Evolutionary conservation across 2,797 vertebrate genomes (phyloP).

Genomic region (Graptemys geographica): DNA sequence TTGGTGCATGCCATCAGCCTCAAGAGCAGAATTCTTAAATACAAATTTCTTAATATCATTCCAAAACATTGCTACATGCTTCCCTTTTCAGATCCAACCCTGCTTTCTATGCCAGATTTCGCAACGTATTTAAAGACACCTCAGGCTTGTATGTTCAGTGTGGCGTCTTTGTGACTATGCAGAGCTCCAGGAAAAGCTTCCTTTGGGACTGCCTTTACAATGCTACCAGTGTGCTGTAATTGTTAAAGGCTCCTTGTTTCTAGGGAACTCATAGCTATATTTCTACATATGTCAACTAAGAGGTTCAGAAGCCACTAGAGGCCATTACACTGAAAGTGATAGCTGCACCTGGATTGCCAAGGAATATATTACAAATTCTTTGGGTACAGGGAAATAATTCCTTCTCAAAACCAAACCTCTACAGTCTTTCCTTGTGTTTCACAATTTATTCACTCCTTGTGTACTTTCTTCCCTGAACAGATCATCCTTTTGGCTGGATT

Average conservation of each 20-base stretch:
- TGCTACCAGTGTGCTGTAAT: conserved; percentile 37
- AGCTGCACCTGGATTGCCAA: conserved; percentile 51
- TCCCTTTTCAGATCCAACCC: conserved; percentile 29
- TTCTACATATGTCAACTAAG: conserved; percentile 37
- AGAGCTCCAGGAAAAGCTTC: conserved; percentile 52
- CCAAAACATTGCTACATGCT: conserved; percentile 64
- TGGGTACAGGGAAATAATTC: not conserved
- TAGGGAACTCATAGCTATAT: conserved; percentile 38
- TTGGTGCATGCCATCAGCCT: conserved; percentile 48
- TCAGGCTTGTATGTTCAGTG: not conserved
- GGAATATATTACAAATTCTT: conserved; percentile 17
- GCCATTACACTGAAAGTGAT: conserved; percentile 48
- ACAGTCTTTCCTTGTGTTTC: not conserved
- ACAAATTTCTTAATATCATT: conserved; percentile 29
- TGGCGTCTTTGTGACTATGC: conserved; percentile 13
- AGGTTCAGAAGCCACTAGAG: conserved; percentile 44
- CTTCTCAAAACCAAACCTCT: not conserved
- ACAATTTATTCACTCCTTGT: conserved; percentile 12
- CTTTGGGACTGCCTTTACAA: conserved; percentile 46
- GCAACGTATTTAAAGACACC: conserved; percentile 9
- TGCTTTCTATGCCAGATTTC: conserved; percentile 61
- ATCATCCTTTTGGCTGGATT: conserved; percentile 34
- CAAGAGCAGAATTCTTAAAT: conserved; percentile 46
- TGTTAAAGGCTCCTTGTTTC: conserved; percentile 64
- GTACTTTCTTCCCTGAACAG: conserved; percentile 9